Evolutionary conservation across 2,888 invertebrate genomes (phyloP).

Genomic region (Drosophila eohydei): DNA sequence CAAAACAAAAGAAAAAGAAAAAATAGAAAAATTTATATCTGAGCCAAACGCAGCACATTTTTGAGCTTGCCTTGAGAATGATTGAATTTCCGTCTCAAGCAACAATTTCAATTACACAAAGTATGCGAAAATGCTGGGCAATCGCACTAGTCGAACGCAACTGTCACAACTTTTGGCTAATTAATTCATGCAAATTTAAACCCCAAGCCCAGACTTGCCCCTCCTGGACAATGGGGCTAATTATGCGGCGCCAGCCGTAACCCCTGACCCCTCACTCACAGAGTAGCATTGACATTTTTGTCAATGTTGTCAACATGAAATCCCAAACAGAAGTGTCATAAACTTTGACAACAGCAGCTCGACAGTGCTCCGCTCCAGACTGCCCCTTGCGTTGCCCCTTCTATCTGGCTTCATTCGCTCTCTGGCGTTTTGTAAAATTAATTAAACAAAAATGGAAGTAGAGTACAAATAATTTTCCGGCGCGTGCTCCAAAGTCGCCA

Average conservation of each 20-base stretch:
- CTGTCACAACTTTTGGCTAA: slow-evolving; percentile 70
- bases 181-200: slow-evolving; percentile 80
- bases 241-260: slow-evolving; percentile 61
- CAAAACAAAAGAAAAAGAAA: neutral
- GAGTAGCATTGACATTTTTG: slow-evolving; percentile 69
- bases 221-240: slow-evolving; percentile 58
- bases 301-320: slow-evolving; percentile 77
- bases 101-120: slow-evolving; percentile 74
- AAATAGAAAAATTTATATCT: slow-evolving; percentile 8
- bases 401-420: slow-evolving; percentile 37
- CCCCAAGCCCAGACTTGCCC: slow-evolving; percentile 45
- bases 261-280: slow-evolving; percentile 15
- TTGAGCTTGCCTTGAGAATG: slow-evolving; percentile 62
- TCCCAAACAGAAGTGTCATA: slow-evolving; percentile 74
- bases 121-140: slow-evolving; percentile 45
- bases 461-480: slow-evolving; percentile 75
- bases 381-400: neutral
- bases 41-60: slow-evolving; percentile 45
- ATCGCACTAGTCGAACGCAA: slow-evolving; percentile 37
- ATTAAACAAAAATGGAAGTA: slow-evolving; percentile 78
- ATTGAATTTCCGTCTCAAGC: slow-evolving; percentile 61
- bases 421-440: slow-evolving; percentile 74
- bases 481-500: slow-evolving; percentile 53
- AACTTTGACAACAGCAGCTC: slow-evolving; percentile 67
- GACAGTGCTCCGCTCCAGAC: neutral